Evolutionary conservation across 2,113 vertebrate genomes (phyloP), one percentile per base, ranked within the genome.

Genomic region (Embiotoca jacksoni): DNA sequence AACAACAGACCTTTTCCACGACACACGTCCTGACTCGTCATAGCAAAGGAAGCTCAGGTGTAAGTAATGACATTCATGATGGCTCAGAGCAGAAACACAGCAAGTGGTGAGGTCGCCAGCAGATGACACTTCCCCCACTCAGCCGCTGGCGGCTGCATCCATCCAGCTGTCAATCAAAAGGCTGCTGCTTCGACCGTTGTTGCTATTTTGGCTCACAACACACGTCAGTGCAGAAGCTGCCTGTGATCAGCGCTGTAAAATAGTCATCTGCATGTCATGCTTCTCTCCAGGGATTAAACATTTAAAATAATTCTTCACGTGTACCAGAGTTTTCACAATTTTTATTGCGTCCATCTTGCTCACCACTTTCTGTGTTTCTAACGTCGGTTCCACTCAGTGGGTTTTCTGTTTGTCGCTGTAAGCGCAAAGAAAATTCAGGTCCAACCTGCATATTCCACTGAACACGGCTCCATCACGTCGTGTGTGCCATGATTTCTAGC

Each of bases 161-260:
- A 56, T 14, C 6, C 0, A 64, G 47, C 64, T 61, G 66, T 71
- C 71, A 70, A 56, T 83, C 56, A 73, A 62, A 67, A 77, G 14
- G 47, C 65, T 30, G 15, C 55, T 35, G 73, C 36, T 53, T n/a
- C 52, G 14, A 10, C 35, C 54, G 37, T 5, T 50, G 7, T 31
- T 32, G 15, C 35, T 39, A 67, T 54, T 72, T 44, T 52, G 59
- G 8, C 15, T 54, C 6, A 15, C 3, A 2, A 55, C 39, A 14
- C 58, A 61, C 35, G 35, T 47, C 71, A 47, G 50, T 23, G 9
- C 37, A 56, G 23, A 23, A 33, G 30, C 16, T 31, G 44, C n/a
- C 31, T 60, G 33, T 46, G 31, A 56, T 33, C 8, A 44, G 36
- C 7, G 16, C n/a, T 50, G 14, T 44, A 11, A 39, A 23, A 4